Conservation (phyloP, 2,113 vertebrate species). For the Megalops atlanticus region DNA sequence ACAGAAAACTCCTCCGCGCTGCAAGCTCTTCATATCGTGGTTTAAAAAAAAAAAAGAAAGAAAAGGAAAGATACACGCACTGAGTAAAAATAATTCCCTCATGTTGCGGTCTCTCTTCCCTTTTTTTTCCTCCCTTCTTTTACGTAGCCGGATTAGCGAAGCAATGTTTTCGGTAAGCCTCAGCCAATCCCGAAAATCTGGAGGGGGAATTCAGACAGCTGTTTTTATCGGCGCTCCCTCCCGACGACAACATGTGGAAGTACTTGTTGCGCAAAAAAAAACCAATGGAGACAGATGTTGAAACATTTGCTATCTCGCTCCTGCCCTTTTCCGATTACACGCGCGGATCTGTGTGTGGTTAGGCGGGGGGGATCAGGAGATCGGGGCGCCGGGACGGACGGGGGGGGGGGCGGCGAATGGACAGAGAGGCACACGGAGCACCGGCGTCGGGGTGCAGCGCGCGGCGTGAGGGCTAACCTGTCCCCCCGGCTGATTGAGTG, state of each 20-base stretch:
- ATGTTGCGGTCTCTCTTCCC: neutral
- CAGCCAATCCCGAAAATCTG: slow-evolving; percentile 3
- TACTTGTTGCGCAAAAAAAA: slow-evolving; percentile 65
- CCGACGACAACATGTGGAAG: slow-evolving; percentile 67
- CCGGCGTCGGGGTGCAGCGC: neutral
- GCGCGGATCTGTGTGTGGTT: slow-evolving; percentile 58
- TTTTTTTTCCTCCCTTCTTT: neutral
- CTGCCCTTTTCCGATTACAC: slow-evolving; percentile 58
- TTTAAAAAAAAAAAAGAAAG: neutral
- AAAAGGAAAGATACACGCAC: neutral
- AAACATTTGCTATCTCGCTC: slow-evolving; percentile 63
- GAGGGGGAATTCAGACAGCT: slow-evolving; percentile 65
- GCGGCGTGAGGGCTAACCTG: neutral
- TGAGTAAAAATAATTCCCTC: neutral
- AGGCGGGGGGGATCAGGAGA: neutral
- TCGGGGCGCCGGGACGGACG: slow-evolving; percentile 23
- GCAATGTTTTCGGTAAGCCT: slow-evolving; percentile 15
- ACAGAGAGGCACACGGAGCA: too few species aligned
- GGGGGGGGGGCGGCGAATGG: too few species aligned
- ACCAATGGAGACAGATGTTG: slow-evolving; percentile 66
- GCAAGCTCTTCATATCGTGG: neutral
- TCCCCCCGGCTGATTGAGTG: neutral
- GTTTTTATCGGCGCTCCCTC: slow-evolving; percentile 65
- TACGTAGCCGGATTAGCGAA: neutral
- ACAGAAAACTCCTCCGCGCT: neutral